These are phyloP conservation scores for Pomacea maculata DNA, from an alignment of 1,140 invertebrate genomes.

Conservation along the genomic window DNA sequence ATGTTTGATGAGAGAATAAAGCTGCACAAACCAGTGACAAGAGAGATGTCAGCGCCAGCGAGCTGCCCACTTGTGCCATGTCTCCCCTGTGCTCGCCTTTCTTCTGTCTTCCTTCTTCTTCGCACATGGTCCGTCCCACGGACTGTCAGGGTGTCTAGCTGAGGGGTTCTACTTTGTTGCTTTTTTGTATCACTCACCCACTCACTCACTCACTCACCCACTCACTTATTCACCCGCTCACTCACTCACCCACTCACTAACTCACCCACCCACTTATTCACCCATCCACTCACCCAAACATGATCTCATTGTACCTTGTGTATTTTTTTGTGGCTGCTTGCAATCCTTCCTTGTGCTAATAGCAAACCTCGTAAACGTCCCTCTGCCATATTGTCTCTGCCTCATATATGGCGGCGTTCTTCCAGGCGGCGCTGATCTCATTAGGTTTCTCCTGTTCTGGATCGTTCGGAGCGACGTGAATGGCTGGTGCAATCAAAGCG, in stretches of 20 bases:
- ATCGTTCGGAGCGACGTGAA: not conserved
- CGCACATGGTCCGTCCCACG: not conserved
- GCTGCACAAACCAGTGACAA: too few species aligned
- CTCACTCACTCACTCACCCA: not conserved
- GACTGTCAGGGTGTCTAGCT: not conserved
- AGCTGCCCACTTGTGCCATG: too few species aligned
- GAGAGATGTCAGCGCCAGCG: too few species aligned
- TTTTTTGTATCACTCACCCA: not conserved
- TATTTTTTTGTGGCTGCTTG: too few species aligned
- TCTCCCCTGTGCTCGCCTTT: too few species aligned
- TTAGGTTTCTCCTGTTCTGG: not conserved
- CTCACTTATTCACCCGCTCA: not conserved
- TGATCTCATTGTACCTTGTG: not conserved
- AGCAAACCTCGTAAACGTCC: not conserved
- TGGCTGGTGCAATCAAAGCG: too few species aligned
- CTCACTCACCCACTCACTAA: not conserved
- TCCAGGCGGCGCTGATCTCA: not conserved
- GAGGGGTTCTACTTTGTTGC: not conserved
- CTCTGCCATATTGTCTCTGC: not conserved
- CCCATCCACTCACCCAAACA: conserved; percentile 1
- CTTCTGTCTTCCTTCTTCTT: not conserved
- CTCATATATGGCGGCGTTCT: not conserved
- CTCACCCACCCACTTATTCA: not conserved
- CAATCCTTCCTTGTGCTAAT: too few species aligned
- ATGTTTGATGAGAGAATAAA: too few species aligned